phyloP scores from a whole-genome alignment of 1,140 invertebrate species.

The Heliconius congener region DNA sequence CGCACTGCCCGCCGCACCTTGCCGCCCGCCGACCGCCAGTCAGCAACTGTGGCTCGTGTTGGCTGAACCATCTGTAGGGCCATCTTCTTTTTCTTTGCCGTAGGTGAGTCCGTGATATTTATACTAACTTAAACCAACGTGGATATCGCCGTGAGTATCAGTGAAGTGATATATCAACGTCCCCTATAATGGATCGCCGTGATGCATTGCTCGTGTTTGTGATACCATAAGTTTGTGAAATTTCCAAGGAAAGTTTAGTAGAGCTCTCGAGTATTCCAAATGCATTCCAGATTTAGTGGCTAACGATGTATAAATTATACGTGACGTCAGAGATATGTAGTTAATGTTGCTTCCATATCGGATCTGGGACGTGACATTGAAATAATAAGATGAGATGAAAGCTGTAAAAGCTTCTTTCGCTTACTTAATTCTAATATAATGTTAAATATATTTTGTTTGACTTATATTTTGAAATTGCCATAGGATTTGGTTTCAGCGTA shows the following conservation, averaged over 20 bases:
- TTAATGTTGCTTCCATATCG: slow-evolving; percentile 5
- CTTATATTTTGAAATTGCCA: neutral
- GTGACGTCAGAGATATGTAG: slow-evolving; percentile 17
- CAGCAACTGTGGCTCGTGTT: slow-evolving; percentile 80
- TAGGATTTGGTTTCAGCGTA: neutral
- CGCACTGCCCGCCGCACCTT: slow-evolving; percentile 72
- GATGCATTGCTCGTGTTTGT: slow-evolving; percentile 46
- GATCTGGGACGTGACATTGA: slow-evolving; percentile 27
- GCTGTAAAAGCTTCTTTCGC: neutral
- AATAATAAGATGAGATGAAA: neutral
- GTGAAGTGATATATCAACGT: slow-evolving; percentile 67
- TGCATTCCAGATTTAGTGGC: slow-evolving; percentile 8
- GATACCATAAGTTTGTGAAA: slow-evolving; percentile 32
- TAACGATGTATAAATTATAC: slow-evolving; percentile 6
- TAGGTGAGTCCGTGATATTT: slow-evolving; percentile 76
- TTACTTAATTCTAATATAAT: neutral
- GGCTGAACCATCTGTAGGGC: slow-evolving; percentile 78
- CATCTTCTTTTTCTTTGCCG: slow-evolving; percentile 75
- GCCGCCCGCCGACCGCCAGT: slow-evolving; percentile 74
- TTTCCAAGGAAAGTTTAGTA: slow-evolving; percentile 8
- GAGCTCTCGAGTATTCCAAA: neutral
- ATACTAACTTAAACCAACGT: slow-evolving; percentile 52
- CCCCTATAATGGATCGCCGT: slow-evolving; percentile 44
- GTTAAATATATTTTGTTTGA: neutral
- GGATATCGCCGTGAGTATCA: slow-evolving; percentile 51